Percentiles rank a stretch among this genome's conserved stretches.
Evolutionary conservation across 2,113 vertebrate species (phyloP).

Genomic region (Fulica atra): DNA sequence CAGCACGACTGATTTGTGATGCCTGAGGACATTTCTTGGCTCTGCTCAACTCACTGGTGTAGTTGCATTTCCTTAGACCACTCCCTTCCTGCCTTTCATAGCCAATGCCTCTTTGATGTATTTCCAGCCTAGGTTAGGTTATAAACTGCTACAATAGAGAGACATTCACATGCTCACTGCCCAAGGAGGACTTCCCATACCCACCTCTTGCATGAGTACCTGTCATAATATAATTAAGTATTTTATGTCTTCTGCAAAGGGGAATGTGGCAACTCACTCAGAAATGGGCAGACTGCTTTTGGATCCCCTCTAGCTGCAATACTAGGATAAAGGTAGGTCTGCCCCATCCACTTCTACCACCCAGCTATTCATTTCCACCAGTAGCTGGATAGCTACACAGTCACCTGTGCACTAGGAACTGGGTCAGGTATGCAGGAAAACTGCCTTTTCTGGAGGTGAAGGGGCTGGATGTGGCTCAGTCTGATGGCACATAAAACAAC

Average conservation of each 20-base stretch:
- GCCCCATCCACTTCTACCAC: fast-evolving
- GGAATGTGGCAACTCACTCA: background rate
- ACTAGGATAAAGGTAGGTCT: background rate
- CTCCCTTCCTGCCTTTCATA: constrained; percentile 62
- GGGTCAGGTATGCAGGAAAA: background rate
- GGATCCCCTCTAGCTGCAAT: background rate
- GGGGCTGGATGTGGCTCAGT: background rate
- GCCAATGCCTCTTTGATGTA: constrained; percentile 29
- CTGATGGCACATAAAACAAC: background rate
- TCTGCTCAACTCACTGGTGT: background rate
- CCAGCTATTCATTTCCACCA: background rate
- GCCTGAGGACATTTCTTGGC: constrained; percentile 66
- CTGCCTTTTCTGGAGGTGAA: background rate
- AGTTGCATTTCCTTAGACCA: constrained; percentile 42
- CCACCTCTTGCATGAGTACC: background rate
- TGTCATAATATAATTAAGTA: background rate
- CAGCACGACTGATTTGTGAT: background rate
- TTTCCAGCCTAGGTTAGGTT: constrained; percentile 16
- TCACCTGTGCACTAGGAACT: background rate
- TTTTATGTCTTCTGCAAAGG: background rate
- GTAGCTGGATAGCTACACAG: background rate
- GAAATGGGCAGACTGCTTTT: background rate
- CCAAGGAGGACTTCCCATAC: background rate
- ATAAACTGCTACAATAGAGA: background rate
- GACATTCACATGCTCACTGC: background rate